Base-by-base conservation (phyloP, 2,888 invertebrate genomes). In the Phasia obesa region DNA sequence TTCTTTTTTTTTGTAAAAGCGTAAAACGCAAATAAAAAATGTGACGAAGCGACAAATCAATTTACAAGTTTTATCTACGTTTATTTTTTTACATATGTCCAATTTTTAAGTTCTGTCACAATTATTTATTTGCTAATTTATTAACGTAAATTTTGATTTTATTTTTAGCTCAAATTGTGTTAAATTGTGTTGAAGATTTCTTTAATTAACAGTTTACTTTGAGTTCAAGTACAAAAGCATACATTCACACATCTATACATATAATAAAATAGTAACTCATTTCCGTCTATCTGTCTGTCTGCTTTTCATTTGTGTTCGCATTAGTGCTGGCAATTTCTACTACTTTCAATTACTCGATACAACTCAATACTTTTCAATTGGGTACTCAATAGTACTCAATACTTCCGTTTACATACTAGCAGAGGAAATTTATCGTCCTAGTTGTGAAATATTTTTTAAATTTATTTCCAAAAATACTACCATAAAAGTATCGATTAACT, bases 81-180 rank as follows among this genome's bases (percentile, higher is more conserved):
- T 7, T 17, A 42, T 23, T 19, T 17, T 64, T 31, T 49, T 9
- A 7, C 11, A 64, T 47, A 11, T 65, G 4, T 1, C 1, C 2
- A 3, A 38, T 67, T 53, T n/a, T n/a, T 7, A n/a, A 25, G 53
- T 67, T 53, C 25, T n/a, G 51, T 23, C 38, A 17, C 19, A 53
- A 42, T 53, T 67, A 53, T 67, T 67, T 67, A 42, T 51, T 47
- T 47, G 9, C 23, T 47, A 17, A n/a, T 49, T 47, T 59, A 59
- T 49, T 35, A 11, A 35, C 9, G 35, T 17, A 59, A 49, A 57
- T 19, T 42, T 25, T 6, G 27, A 53, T 62, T 38, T 62, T 38
- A 73, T 62, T 73, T 73, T 67, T 67, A 67, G 53, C 3, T 11
- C n/a, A 19, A 23, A 6, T 38, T 51, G 2, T 23, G 21, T 21